A percentile compares a stretch with the other conserved stretches of the same genome.
These are phyloP conservation scores for Diabrotica virgifera DNA, from an alignment of 1,140 invertebrate genomes.

Conservation along the genomic window DNA sequence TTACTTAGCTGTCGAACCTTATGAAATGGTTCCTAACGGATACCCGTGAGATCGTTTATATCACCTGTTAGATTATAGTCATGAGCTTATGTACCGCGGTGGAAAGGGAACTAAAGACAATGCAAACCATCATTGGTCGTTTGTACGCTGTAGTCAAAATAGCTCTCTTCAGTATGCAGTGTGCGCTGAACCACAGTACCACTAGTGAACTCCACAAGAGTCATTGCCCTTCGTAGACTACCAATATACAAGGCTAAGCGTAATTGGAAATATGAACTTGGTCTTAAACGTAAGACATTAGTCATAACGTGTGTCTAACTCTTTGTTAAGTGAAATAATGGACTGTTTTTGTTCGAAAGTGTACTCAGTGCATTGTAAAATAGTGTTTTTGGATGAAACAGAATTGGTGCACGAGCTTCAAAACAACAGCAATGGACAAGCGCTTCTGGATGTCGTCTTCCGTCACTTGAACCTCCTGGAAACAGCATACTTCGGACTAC, in stretches of 20 bases:
- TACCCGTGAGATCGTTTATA: neutral
- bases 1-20: neutral
- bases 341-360: slow-evolving; percentile 48
- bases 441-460: slow-evolving; percentile 82
- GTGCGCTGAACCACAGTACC: slow-evolving; percentile 33
- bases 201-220: slow-evolving; percentile 28
- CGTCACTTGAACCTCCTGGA: slow-evolving; percentile 87
- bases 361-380: slow-evolving; percentile 56
- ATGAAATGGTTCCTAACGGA: neutral
- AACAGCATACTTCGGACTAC: slow-evolving; percentile 89
- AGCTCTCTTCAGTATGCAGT: slow-evolving; percentile 31
- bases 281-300: slow-evolving; percentile 21
- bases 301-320: neutral
- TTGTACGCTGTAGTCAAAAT: slow-evolving; percentile 18
- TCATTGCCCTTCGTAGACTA: slow-evolving; percentile 31
- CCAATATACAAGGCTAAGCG: slow-evolving; percentile 31
- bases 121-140: slow-evolving; percentile 20
- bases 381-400: slow-evolving; percentile 64
- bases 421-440: slow-evolving; percentile 70
- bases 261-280: slow-evolving; percentile 29
- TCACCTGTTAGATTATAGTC: slow-evolving; percentile 12
- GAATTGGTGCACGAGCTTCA: slow-evolving; percentile 63
- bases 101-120: slow-evolving; percentile 21
- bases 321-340: slow-evolving; percentile 29
- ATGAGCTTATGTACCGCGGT: neutral